Evolutionary conservation across 2,888 invertebrate species (phyloP).

Genomic region (Ormyrus nitidulus): DNA sequence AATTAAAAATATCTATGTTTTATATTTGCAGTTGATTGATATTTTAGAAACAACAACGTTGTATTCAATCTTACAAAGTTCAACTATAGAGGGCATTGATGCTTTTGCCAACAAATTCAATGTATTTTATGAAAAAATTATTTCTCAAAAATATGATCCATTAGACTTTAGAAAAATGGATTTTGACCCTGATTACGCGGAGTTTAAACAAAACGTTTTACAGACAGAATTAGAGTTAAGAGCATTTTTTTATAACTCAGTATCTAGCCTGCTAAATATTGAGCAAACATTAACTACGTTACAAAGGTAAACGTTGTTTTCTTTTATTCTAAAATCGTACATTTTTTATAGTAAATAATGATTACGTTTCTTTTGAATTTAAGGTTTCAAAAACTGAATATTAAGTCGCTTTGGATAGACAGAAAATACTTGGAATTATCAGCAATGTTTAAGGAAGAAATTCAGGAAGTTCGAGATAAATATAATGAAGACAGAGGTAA

Average conservation of each 20-base stretch:
- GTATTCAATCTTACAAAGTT: slow-evolving; percentile 85
- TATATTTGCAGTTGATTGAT: slow-evolving; percentile 81
- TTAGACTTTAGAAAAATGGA: slow-evolving; percentile 85
- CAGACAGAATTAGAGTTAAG: slow-evolving; percentile 85
- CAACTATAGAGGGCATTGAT: slow-evolving; percentile 89
- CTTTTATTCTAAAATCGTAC: too few relatives aligned
- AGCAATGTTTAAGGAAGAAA: slow-evolving; percentile 81
- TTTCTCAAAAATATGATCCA: slow-evolving; percentile 86
- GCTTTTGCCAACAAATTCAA: slow-evolving; percentile 83
- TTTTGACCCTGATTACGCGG: slow-evolving; percentile 87
- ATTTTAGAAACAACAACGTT: slow-evolving; percentile 84
- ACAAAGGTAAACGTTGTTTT: slow-evolving; percentile 65
- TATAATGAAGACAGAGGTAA: slow-evolving; percentile 87
- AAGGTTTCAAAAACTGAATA: slow-evolving; percentile 85
- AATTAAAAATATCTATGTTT: too few relatives aligned
- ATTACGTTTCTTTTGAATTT: background rate
- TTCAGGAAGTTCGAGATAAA: slow-evolving; percentile 83
- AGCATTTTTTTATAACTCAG: slow-evolving; percentile 81
- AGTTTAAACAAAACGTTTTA: slow-evolving; percentile 82
- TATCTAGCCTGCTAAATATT: slow-evolving; percentile 71
- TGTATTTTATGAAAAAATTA: slow-evolving; percentile 81
- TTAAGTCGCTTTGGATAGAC: slow-evolving; percentile 84
- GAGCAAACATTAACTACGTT: slow-evolving; percentile 74
- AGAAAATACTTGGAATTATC: slow-evolving; percentile 85
- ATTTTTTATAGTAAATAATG: background rate